Percentiles rank a stretch among this genome's conserved stretches.
These are phyloP conservation scores for Narcine bancroftii DNA, from an alignment of 2,113 vertebrate genomes.

Conservation along the genomic window DNA sequence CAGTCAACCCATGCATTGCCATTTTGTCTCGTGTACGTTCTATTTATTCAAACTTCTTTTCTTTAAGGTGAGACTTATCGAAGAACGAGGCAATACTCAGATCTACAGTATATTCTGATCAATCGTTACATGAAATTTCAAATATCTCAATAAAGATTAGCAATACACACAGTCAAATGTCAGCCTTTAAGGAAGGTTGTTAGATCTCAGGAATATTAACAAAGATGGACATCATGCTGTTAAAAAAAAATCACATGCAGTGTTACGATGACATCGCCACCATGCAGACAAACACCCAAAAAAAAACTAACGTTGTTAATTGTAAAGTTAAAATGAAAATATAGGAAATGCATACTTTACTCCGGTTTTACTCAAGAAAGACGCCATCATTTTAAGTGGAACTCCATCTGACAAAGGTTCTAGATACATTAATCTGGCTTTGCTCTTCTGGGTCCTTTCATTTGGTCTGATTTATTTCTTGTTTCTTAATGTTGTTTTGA, in stretches of 20 bases:
- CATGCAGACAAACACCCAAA: background rate
- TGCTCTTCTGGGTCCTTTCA: background rate
- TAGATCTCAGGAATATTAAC: background rate
- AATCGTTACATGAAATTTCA: background rate
- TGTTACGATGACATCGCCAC: background rate
- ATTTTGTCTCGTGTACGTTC: background rate
- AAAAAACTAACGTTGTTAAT: background rate
- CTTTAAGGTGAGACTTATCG: background rate
- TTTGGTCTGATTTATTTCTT: background rate
- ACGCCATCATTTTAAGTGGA: background rate
- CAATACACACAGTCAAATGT: background rate
- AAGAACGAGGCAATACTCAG: background rate
- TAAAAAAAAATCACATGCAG: background rate
- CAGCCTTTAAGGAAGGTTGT: background rate
- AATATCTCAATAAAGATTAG: slow-evolving; percentile 12
- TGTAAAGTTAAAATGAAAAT: background rate
- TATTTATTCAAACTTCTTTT: background rate
- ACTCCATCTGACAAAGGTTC: background rate
- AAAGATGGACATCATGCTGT: background rate
- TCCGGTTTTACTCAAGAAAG: background rate
- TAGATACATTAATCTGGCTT: background rate
- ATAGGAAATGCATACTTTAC: background rate
- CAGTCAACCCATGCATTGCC: background rate
- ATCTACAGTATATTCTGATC: background rate
- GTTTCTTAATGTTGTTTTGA: background rate